Base-by-base conservation (phyloP, 2,797 vertebrate species). In the Glyptemys insculpta region DNA sequence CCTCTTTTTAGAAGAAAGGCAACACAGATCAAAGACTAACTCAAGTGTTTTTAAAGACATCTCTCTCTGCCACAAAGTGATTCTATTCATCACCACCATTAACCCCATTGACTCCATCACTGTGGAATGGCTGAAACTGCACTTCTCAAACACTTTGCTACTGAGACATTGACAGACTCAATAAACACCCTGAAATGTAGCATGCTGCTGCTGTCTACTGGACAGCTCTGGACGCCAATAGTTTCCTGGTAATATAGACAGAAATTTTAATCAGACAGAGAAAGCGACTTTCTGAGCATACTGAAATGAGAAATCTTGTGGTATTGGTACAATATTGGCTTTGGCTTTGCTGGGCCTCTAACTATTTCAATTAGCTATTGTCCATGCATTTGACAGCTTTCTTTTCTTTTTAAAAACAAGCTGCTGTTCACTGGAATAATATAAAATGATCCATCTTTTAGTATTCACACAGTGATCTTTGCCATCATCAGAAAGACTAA, bases 181-280 rank as follows among this genome's bases (percentile, higher is more conserved):
- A 94, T 96, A 88, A 97, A 93, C 19, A 16, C 87, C 87, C 88
- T 95, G 96, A 94, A 95, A 94, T 54, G 91, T 94, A 90, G 97
- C 94, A 88, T n/a, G 65, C 72, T 8, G 74, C 91, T 91, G 76
- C 95, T 93, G 96, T 94, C 97, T 96, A 3, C 72, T 9, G 54
- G 97, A n/a, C 93, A 93, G 95, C 94, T 95, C 93, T 96, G 95
- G 92, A 91, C 90, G 86, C 92, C 96, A 95, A 96, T 89, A 93
- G 85, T 91, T 96, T 96, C 97, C 87, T 97, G 98, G 96, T 96
- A 95, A 95, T 97, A 95, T 84, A 90, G 94, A 95, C 94, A 91
- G 96, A 96, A 97, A 97, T 97, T 97, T 97, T 97, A 97, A 97
- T 97, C 94, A 95, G 96, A 89, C 82, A 93, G 80, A 96, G 92